phyloP scores from a whole-genome alignment of 2,797 vertebrate genomes.

The Pampus argenteus region DNA sequence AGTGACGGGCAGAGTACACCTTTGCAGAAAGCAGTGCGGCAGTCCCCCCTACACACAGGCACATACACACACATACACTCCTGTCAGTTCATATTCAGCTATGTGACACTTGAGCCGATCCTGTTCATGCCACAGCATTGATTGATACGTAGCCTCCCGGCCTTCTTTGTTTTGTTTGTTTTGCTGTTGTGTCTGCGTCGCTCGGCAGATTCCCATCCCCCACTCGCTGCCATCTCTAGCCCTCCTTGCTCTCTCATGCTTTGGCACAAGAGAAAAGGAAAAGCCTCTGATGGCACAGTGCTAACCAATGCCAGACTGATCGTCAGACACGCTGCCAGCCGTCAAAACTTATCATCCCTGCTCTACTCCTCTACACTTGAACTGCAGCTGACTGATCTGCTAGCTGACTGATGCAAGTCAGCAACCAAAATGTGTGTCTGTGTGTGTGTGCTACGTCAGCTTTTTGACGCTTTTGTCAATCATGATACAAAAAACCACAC shows the following conservation, averaged over 20 bases:
- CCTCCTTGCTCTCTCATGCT: conserved; percentile 20
- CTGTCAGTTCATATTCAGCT: conserved; percentile 71
- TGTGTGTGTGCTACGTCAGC: conserved; percentile 20
- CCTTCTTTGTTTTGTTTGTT: conserved; percentile 56
- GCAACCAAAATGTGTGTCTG: conserved; percentile 42
- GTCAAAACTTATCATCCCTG: conserved; percentile 57
- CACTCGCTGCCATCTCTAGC: conserved; percentile 20
- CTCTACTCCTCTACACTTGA: conserved; percentile 49
- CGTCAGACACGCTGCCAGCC: conserved; percentile 45
- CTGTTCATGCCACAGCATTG: conserved; percentile 52
- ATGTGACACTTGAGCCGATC: conserved; percentile 56
- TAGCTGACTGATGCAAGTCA: conserved; percentile 40
- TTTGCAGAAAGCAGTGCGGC: conserved; percentile 39
- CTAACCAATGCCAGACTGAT: conserved; percentile 62
- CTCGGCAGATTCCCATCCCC: conserved; percentile 52
- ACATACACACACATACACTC: conserved; percentile 4
- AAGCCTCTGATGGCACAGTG: conserved; percentile 21
- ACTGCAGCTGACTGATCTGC: conserved; percentile 49
- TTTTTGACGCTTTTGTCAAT: conserved; percentile 38
- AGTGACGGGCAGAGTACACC: conserved; percentile 52
- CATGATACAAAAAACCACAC: background rate
- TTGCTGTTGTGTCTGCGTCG: conserved; percentile 48
- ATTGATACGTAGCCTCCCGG: conserved; percentile 71
- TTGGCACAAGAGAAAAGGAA: conserved; percentile 42
- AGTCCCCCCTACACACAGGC: conserved; percentile 10